Base-by-base conservation (phyloP, 2,888 invertebrate species). In the Hypomecis atomaria region DNA sequence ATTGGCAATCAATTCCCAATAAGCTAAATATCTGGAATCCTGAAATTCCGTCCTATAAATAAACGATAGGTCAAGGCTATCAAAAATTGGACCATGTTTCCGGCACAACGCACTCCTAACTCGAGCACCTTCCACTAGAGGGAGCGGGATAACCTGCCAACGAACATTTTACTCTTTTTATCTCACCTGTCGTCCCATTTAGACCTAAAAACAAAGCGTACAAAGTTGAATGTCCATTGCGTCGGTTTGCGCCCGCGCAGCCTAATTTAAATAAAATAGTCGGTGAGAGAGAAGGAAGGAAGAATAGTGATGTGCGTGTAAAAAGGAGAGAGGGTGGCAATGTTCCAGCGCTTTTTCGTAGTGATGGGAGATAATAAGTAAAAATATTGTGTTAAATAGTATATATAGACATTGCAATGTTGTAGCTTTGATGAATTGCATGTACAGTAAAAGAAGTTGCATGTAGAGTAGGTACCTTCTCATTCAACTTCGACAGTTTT, bases 211-310 rank as follows among this genome's bases (percentile, higher is more conserved):
- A 0, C 11, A 36, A 72, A 66, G 55, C n/a, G 0, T 2, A 71
- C 81, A 89, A 72, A 73, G 80, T 73, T 70, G 64, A 85, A 78
- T 82, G 71, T 88, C 65, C 71, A 76, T 73, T 70, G 61, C 34
- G 56, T 52, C 34, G 8, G 63, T 61, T n/a, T 78, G 83, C 82
- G 83, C 82, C 83, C 81, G 81, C 79, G 79, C 86, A 90, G 82
- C 87, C 85, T 88, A 90, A 92, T 92, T 92, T 92, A 92, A 92
- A 92, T 92, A 90, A 91, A 90, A 90, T 89, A 91, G 90, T 88
- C 84, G 75, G 80, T 78, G 90, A 81, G 85, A 65, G 86, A 89
- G 78, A 74, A 85, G 78, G 89, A 87, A 68, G 73, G 77, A 63
- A 62, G 68, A 74, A 74, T 83, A 84, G 83, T 81, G 82, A 84